A percentile compares a stretch with the other conserved stretches of the same genome.
These are phyloP conservation scores for Camelus dromedarius DNA, from an alignment of 2,113 vertebrate species.

Conservation along the genomic window DNA sequence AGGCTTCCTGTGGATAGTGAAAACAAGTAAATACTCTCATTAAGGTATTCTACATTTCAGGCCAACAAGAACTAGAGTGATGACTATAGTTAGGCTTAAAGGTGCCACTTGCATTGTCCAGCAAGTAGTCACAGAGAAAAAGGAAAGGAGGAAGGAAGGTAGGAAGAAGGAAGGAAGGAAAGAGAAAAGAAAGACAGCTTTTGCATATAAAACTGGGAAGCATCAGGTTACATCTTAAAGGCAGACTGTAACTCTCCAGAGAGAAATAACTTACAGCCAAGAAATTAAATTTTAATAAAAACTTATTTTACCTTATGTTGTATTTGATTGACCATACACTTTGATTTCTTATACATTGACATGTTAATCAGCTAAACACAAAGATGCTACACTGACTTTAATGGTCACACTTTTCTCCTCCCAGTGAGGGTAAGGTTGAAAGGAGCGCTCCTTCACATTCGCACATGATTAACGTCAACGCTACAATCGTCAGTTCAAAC, in stretches of 20 bases:
- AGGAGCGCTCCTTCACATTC: neutral
- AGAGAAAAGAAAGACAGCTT: neutral
- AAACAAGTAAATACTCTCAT: neutral
- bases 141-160: neutral
- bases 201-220: neutral
- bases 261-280: neutral
- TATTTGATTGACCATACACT: slow-evolving; percentile 15
- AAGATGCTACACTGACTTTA: neutral
- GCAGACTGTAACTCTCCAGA: neutral
- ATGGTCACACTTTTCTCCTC: neutral
- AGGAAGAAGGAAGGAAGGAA: neutral
- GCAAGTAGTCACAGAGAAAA: too few relatives aligned
- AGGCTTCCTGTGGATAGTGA: neutral
- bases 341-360: neutral
- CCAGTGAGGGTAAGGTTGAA: neutral
- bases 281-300: slow-evolving; percentile 44
- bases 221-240: neutral
- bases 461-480: neutral
- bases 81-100: neutral
- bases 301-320: neutral
- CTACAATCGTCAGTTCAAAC: neutral
- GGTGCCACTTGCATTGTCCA: neutral
- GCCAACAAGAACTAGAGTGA: neutral
- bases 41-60: neutral
- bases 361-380: slow-evolving; percentile 21